These are phyloP conservation scores for Girardinichthys multiradiatus DNA, from an alignment of 2,113 vertebrate species.

Conservation along the genomic window DNA sequence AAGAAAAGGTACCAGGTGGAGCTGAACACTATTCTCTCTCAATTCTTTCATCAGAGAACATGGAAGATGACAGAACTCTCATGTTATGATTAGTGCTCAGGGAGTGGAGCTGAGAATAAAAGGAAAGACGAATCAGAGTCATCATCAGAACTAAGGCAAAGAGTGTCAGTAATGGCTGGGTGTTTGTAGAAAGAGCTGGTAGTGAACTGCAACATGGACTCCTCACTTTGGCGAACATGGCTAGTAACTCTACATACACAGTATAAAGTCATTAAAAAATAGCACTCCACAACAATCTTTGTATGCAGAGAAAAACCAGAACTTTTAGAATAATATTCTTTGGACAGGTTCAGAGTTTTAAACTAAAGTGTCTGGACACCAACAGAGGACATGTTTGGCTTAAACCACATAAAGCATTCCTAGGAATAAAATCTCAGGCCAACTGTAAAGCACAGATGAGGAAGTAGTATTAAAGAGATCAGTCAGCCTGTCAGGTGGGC, in stretches of 20 bases:
- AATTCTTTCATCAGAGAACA: constrained; percentile 51
- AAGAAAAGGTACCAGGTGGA: constrained; percentile 21
- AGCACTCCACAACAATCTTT: too few species aligned
- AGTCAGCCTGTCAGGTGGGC: too few species aligned
- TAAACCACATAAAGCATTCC: too few species aligned
- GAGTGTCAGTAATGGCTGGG: not conserved
- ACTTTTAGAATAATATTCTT: too few species aligned
- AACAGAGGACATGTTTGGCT: too few species aligned
- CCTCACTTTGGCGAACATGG: not conserved
- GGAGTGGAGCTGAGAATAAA: constrained; percentile 12
- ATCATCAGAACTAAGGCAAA: not conserved
- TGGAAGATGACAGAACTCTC: constrained; percentile 30
- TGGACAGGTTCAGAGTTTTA: too few species aligned
- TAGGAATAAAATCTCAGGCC: too few species aligned
- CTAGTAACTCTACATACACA: not conserved
- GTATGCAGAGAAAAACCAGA: too few species aligned
- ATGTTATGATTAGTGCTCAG: constrained; percentile 21
- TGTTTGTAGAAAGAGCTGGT: not conserved
- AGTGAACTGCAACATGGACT: not conserved
- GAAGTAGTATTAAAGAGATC: too few species aligned
- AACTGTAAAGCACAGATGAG: too few species aligned
- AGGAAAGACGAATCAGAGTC: constrained; percentile 33
- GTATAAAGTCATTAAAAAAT: not conserved
- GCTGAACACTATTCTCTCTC: constrained; percentile 9
- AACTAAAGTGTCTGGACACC: too few species aligned